Evolutionary conservation across 2,113 vertebrate genomes (phyloP).

Genomic region (Crotophaga sulcirostris): DNA sequence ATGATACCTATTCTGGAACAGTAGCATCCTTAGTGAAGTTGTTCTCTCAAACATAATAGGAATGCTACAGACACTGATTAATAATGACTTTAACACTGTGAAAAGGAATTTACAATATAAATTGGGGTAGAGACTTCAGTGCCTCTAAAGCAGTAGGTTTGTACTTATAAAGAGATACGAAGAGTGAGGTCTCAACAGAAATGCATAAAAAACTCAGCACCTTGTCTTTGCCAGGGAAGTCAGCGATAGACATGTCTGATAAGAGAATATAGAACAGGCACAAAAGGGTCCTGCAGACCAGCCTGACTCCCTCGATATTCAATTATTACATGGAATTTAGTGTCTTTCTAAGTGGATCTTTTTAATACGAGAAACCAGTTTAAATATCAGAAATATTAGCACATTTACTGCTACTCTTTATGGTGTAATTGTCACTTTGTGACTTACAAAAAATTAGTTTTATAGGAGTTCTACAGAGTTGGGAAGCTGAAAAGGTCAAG

Average conservation of each 20-base stretch:
- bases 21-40: not conserved
- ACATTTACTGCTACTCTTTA: not conserved
- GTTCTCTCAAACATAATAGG: not conserved
- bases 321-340: not conserved
- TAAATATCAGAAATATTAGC: not conserved
- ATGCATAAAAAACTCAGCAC: not conserved
- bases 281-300: not conserved
- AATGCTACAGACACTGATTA: not conserved
- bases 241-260: not conserved
- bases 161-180: slow-evolving; percentile 8
- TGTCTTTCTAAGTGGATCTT: not conserved
- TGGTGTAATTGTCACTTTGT: not conserved
- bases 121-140: not conserved
- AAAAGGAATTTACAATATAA: not conserved
- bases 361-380: not conserved
- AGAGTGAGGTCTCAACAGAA: not conserved
- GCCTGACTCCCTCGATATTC: not conserved
- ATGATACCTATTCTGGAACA: not conserved
- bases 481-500: slow-evolving; percentile 25
- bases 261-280: not conserved
- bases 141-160: not conserved
- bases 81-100: rapidly evolving
- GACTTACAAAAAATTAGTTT: not conserved
- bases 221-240: not conserved
- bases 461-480: not conserved